These are phyloP conservation scores for Schrankia costaestrigalis DNA, from an alignment of 2,888 invertebrate genomes.

Conservation along the genomic window DNA sequence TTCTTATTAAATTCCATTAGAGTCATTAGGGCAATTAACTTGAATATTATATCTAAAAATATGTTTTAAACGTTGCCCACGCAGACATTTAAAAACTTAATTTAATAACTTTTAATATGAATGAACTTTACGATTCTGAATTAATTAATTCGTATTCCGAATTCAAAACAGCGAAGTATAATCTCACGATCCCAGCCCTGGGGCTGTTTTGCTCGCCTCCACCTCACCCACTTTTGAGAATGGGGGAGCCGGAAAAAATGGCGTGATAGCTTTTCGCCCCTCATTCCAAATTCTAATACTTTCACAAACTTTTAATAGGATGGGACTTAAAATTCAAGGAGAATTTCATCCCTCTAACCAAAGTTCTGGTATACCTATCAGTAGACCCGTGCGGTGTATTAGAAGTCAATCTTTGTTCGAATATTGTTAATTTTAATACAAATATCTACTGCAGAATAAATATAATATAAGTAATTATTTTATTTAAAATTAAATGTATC, in stretches of 20 bases:
- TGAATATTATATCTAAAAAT: conserved; percentile 30
- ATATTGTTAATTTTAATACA: no score
- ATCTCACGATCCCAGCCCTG: conserved; percentile 51
- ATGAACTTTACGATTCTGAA: conserved; percentile 46
- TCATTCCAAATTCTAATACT: conserved; percentile 79
- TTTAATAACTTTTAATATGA: conserved; percentile 50
- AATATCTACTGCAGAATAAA: no score
- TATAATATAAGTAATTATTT: no score
- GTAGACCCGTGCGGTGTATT: conserved; percentile 15
- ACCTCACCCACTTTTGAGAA: conserved; percentile 37
- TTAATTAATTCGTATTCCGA: conserved; percentile 59
- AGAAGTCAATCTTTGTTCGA: conserved; percentile 8
- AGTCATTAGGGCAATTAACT: conserved; percentile 38
- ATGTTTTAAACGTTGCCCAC: conserved; percentile 25
- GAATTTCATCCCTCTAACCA: conserved; percentile 60
- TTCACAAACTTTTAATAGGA: conserved; percentile 78
- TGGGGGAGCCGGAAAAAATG: conserved; percentile 61
- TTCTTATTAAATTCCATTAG: conserved; percentile 32
- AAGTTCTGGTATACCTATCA: conserved; percentile 51
- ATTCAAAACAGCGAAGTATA: conserved; percentile 61
- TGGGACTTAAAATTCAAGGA: conserved; percentile 75
- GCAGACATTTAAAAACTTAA: conserved; percentile 40
- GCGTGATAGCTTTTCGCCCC: conserved; percentile 75
- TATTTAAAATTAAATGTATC: no score
- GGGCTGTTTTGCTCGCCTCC: conserved; percentile 37